Evolutionary conservation across 2,888 invertebrate species (phyloP), one percentile per base, ranked within the genome.

Genomic region (Lycophotia porphyrea): DNA sequence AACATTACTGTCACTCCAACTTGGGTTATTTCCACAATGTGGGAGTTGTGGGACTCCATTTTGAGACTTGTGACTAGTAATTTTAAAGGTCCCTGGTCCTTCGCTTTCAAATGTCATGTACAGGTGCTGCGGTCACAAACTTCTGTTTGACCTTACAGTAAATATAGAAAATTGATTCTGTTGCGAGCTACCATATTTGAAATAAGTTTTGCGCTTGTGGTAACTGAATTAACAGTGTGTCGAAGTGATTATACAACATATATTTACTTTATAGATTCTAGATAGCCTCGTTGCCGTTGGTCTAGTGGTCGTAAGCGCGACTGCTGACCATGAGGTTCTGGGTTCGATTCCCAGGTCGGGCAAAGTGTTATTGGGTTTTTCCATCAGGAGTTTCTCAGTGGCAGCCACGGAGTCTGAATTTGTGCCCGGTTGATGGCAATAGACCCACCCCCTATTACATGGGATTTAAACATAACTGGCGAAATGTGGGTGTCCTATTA

Each of bases 1-100:
- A 80, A 84, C 74, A 82, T 87, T 88, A 87, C 86, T 87, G 87
- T 88, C 88, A 87, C 83, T 88, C 84, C 81, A 91, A 90, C 90
- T 93, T 90, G 90, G 90, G 88, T 91, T 88, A 90, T 92, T 88
- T 85, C 88, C 88, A 88, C 89, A 91, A 91, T 90, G 87, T 88
- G 90, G 88, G 89, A 91, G 89, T 91, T 90, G 88, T 87, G 90
- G 89, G 89, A 91, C 89, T 91, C 91, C 91, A 94, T 93, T 93
- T 91, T 82, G 85, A 84, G 87, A 89, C 85, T 85, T 85, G 80
- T 79, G 79, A 76, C 88, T 90, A 89, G 90, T 92, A 91, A 94
- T 94, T 93, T 93, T 92, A 92, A 92, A 90, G 87, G 86, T 85
- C 81, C 86, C 79, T 78, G 84, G 88, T 85, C 88, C 90, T 88